Evolutionary conservation across 2,888 invertebrate species (phyloP), one percentile per base, ranked within the genome.

Genomic region (Drosophila anceps): DNA sequence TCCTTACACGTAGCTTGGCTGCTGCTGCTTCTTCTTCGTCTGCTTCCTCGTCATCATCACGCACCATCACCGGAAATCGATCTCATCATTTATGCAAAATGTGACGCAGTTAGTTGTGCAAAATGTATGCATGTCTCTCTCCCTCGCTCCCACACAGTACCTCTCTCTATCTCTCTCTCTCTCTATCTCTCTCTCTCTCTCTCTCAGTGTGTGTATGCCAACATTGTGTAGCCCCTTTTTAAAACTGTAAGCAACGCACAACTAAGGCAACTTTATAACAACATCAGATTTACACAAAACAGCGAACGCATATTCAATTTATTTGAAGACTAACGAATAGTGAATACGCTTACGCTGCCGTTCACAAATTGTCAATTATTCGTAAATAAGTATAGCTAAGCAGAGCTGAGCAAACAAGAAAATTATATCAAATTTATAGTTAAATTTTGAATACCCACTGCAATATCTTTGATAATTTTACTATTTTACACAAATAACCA

Each of bases 1-100:
- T 4, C 6, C 43, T 24, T n/a, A 24, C 33, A 33, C 4, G 18
- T 18, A 10, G 55, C 55, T 15, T 33, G 51, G 51, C 15, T 53
- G 29, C 44, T 33, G n/a, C 10, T 15, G 46, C 24, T 41, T 8
- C 20, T n/a, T 15, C 33, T 18, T 12, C 39, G 24, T 24, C 37
- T 29, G 18, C 57, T 37, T 27, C 70, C 57, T 61, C 64, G 54
- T 69, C 73, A 67, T 64, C 76, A 73, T 79, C 89, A 89, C 87
- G 89, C 84, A 84, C 73, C 89, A 73, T 75, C 78, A 73, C 73
- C 88, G 85, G 85, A 85, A 85, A 85, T 85, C 85, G 90, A 85
- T 85, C 88, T 87, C 85, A 85, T 85, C 90, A 90, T 85, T 85
- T 85, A 85, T 85, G 90, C 85, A 89, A 85, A 85, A 85, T 85